Evolutionary conservation across 2,113 vertebrate genomes (phyloP).

Genomic region (Hemibagrus wyckioides): DNA sequence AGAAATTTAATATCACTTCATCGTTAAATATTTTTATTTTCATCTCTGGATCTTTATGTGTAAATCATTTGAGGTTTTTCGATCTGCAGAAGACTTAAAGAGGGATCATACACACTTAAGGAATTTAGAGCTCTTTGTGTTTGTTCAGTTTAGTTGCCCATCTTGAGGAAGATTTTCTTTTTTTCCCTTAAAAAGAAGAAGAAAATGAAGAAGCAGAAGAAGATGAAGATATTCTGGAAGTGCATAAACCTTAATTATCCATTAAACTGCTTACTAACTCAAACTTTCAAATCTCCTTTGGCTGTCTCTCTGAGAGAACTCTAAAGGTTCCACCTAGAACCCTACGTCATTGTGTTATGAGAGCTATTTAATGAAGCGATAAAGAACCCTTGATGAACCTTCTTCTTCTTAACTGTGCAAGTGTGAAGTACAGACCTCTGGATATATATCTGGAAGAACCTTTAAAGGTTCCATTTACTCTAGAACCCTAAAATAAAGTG

Average conservation of each 20-base stretch:
- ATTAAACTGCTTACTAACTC: neutral
- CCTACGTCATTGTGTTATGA: neutral
- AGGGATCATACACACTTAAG: too few relatives aligned
- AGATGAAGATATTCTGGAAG: neutral
- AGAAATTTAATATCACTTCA: neutral
- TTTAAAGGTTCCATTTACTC: neutral
- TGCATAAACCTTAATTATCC: neutral
- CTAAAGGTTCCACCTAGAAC: neutral
- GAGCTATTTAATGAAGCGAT: neutral
- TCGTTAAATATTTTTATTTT: neutral
- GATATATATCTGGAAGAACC: neutral
- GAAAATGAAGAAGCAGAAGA: neutral
- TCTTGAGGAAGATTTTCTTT: too few relatives aligned
- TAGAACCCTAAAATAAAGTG: too few relatives aligned
- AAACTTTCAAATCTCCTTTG: neutral
- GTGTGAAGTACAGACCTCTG: too few relatives aligned
- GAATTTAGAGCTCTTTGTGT: neutral
- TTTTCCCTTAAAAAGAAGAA: neutral
- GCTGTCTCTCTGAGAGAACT: neutral
- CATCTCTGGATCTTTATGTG: neutral
- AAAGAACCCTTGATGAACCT: neutral
- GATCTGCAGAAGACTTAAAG: neutral
- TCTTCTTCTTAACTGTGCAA: neutral
- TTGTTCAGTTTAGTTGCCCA: neutral
- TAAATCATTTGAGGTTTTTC: neutral